Percentiles rank a stretch among this genome's conserved stretches.
Evolutionary conservation across 2,113 vertebrate genomes (phyloP).

Genomic region (Phyllopteryx taeniolatus): DNA sequence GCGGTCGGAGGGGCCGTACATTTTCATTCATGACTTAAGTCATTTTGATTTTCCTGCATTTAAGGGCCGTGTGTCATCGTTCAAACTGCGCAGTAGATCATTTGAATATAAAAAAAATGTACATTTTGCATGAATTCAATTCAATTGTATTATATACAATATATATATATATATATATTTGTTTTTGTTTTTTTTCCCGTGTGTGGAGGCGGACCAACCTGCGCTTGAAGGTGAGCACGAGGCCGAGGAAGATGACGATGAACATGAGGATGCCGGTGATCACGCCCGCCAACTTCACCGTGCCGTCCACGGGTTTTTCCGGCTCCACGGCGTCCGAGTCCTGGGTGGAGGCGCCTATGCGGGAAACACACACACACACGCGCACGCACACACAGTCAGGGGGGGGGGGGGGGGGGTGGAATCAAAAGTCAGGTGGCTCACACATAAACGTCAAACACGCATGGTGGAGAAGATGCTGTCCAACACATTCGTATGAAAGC

Average conservation of each 20-base stretch:
- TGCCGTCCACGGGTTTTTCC: slow-evolving; percentile 93
- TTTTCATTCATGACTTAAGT: no score
- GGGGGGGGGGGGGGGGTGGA: not conserved
- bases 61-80: no score
- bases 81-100: no score
- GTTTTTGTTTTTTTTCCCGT: no score
- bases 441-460: not conserved
- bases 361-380: slow-evolving; percentile 12
- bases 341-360: slow-evolving; percentile 89
- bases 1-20: no score
- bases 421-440: not conserved
- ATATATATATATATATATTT: no score
- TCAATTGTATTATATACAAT: no score
- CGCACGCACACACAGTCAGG: slow-evolving; percentile 32
- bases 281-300: slow-evolving; percentile 93
- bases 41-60: no score
- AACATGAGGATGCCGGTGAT: slow-evolving; percentile 96
- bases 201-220: slow-evolving; percentile 71
- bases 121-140: no score
- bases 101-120: no score
- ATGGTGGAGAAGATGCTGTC: slow-evolving; percentile 14
- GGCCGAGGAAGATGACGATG: slow-evolving; percentile 91
- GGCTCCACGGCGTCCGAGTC: slow-evolving; percentile 94
- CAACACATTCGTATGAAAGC: slow-evolving; percentile 14
- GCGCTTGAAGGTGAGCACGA: slow-evolving; percentile 94